phyloP scores from a whole-genome alignment of 2,113 vertebrate species.

The Chitala chitala region DNA sequence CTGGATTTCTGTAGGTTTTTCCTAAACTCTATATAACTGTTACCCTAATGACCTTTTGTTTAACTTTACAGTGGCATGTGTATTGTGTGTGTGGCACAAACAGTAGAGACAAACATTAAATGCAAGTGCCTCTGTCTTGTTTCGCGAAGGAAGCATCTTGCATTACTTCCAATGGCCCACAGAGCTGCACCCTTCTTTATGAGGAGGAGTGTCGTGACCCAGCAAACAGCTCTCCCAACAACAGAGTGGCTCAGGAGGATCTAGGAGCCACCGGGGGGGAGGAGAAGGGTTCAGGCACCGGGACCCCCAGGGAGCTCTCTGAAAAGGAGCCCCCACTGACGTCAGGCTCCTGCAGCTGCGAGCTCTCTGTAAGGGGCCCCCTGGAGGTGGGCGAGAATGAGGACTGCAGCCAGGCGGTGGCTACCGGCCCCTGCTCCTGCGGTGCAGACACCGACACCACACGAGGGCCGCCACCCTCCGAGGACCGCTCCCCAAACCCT shows the following conservation, averaged over 20 bases:
- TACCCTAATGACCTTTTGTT: no score
- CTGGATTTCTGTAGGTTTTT: no score
- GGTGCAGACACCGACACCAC: constrained; percentile 42
- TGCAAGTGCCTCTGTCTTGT: constrained; percentile 3
- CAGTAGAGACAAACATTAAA: no score
- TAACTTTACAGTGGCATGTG: no score
- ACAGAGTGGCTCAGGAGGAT: constrained; percentile 27
- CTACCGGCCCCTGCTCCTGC: constrained; percentile 55
- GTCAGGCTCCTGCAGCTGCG: constrained; percentile 51
- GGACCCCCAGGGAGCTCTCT: constrained; percentile 35
- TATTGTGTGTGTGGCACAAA: no score
- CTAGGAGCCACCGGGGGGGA: constrained; percentile 35
- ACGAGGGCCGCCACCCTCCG: constrained; percentile 47
- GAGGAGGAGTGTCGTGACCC: constrained; percentile 49
- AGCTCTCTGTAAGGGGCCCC: constrained; percentile 67
- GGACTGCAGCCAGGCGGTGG: constrained; percentile 80
- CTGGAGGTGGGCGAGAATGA: constrained; percentile 86
- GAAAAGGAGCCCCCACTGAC: constrained; percentile 43
- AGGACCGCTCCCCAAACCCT: constrained; percentile 33
- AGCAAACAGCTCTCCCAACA: constrained; percentile 34
- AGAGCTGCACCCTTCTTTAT: constrained; percentile 43
- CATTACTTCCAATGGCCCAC: constrained; percentile 40
- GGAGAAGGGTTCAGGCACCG: constrained; percentile 42
- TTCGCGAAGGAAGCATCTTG: constrained; percentile 60
- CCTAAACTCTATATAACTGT: no score